These are phyloP conservation scores for Sebastiscus albofasciatus DNA, from an alignment of 2,797 vertebrate genomes.

Conservation along the genomic window DNA sequence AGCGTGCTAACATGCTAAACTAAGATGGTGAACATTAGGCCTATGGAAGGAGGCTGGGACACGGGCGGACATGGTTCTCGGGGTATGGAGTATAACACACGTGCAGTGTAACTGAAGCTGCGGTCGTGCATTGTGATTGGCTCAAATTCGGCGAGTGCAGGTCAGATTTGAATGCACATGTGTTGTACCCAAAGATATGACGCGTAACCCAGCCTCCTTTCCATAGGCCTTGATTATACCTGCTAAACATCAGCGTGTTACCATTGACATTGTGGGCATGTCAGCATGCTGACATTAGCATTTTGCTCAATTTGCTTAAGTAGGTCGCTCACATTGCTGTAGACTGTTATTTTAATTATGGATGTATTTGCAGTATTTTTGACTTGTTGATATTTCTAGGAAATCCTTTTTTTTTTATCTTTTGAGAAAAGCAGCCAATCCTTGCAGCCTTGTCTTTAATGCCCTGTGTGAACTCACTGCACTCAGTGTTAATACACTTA, in stretches of 20 bases:
- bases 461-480: not conserved
- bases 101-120: too few species aligned
- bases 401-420: not conserved
- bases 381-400: not conserved
- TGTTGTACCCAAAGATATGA: too few species aligned
- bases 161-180: rapidly evolving
- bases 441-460: not conserved
- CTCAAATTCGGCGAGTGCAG: too few species aligned
- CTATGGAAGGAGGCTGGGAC: too few species aligned
- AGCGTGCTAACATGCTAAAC: not conserved
- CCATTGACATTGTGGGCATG: not conserved
- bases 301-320: not conserved
- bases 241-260: not conserved
- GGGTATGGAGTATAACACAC: too few species aligned
- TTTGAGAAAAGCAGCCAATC: not conserved
- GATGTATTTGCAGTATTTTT: not conserved
- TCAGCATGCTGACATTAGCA: not conserved
- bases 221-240: too few species aligned
- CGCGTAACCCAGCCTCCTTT: too few species aligned
- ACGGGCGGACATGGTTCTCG: too few species aligned
- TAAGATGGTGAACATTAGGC: not conserved
- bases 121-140: too few species aligned
- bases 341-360: not conserved
- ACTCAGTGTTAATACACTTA: not conserved
- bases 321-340: not conserved